Percentiles rank a stretch among this genome's conserved stretches.
Evolutionary conservation across 2,888 invertebrate genomes (phyloP).

Genomic region (Empis stercorea): DNA sequence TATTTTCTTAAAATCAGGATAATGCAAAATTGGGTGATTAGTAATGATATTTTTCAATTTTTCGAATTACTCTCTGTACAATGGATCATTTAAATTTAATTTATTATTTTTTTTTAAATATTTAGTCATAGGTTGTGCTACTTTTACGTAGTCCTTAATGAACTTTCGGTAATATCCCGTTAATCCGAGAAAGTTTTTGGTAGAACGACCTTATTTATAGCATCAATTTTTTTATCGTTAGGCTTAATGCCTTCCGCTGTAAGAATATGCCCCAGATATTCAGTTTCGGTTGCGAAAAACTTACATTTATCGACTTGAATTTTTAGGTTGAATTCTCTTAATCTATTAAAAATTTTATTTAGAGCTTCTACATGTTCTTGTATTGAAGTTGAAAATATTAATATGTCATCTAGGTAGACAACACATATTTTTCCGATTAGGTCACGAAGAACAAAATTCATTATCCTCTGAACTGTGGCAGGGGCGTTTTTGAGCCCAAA

Average conservation of each 20-base stretch:
- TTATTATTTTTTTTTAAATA: constrained; percentile 1
- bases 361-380: constrained; percentile 2
- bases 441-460: no score
- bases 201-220: constrained; percentile 3
- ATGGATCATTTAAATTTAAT: constrained; percentile 10
- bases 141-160: constrained; percentile 7
- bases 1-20: constrained; percentile 4
- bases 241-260: constrained; percentile 4
- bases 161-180: constrained; percentile 8
- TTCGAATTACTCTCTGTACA: constrained; percentile 11
- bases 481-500: no score
- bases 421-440: no score
- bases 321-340: constrained; percentile 6
- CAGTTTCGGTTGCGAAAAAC: constrained; percentile 6
- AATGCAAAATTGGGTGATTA: constrained; percentile 5
- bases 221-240: constrained; percentile 7
- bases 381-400: no score
- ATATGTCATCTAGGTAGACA: no score
- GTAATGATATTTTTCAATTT: constrained; percentile 6
- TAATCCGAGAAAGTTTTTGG: constrained; percentile 7
- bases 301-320: constrained; percentile 8
- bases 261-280: constrained; percentile 7
- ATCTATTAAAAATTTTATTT: constrained; percentile 5
- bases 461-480: no score
- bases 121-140: constrained; percentile 6